phyloP scores from a whole-genome alignment of 2,113 vertebrate species.

The Lampris megalopsis region DNA sequence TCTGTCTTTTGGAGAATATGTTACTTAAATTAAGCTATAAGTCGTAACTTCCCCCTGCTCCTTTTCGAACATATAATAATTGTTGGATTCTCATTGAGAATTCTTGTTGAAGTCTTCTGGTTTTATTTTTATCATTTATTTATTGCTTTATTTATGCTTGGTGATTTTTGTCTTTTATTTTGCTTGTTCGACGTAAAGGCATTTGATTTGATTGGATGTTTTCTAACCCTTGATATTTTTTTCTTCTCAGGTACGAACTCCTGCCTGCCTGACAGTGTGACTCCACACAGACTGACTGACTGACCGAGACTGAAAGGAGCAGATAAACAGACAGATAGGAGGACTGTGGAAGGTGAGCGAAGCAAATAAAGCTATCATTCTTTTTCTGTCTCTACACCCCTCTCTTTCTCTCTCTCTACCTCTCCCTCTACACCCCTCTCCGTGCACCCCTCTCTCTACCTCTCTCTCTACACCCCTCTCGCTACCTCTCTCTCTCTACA shows the following conservation, averaged over 20 bases:
- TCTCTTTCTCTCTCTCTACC: background rate
- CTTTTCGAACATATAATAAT: too few species aligned
- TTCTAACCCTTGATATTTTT: slow-evolving; percentile 42
- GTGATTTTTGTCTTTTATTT: too few species aligned
- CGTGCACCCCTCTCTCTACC: background rate
- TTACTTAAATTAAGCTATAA: too few species aligned
- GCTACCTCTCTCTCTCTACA: background rate
- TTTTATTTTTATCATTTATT: too few species aligned
- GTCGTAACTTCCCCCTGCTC: too few species aligned
- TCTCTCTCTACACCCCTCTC: background rate
- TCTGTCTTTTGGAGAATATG: too few species aligned
- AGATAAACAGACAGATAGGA: slow-evolving; percentile 37
- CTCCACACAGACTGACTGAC: slow-evolving; percentile 37
- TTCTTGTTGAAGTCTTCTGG: too few species aligned
- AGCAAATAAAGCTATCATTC: slow-evolving; percentile 10
- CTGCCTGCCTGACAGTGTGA: slow-evolving; percentile 44
- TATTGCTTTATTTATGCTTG: too few species aligned
- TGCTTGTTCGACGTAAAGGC: too few species aligned
- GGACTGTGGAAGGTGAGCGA: slow-evolving; percentile 64
- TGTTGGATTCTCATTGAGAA: too few species aligned
- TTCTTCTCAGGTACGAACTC: slow-evolving; percentile 63
- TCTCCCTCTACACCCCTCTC: too few species aligned
- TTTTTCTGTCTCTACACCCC: background rate
- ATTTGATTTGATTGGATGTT: slow-evolving; percentile 1
- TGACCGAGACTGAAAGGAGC: slow-evolving; percentile 18